Evolutionary conservation across 2,113 vertebrate species (phyloP).

Genomic region (Eublepharis macularius): DNA sequence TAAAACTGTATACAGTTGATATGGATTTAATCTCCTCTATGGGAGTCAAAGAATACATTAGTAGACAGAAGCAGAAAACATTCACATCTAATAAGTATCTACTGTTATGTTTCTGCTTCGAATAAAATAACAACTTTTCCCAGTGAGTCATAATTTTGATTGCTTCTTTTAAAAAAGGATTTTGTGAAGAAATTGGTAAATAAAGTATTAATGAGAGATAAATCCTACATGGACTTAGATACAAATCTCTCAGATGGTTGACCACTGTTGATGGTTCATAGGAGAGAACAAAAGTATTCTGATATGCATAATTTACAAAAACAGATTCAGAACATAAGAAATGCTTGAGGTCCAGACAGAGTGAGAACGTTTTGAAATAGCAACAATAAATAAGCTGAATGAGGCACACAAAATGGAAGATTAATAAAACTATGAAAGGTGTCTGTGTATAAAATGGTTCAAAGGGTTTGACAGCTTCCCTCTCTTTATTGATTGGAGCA

Average conservation of each 20-base stretch:
- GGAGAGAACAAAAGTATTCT: background rate
- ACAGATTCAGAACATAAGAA: background rate
- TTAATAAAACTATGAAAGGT: background rate
- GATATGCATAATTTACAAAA: background rate
- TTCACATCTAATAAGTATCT: background rate
- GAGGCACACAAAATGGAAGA: accelerated
- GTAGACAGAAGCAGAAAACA: background rate
- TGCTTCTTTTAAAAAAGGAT: background rate
- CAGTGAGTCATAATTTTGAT: background rate
- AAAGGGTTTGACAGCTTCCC: too few species aligned
- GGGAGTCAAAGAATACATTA: slow-evolving; percentile 1
- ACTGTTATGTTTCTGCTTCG: background rate
- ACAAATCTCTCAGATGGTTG: background rate
- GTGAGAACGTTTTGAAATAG: background rate
- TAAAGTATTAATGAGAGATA: background rate
- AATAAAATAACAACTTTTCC: background rate
- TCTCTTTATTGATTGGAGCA: too few species aligned
- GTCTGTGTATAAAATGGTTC: background rate
- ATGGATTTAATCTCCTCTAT: slow-evolving; percentile 15
- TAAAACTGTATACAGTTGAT: background rate
- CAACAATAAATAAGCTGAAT: background rate
- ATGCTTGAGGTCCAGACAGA: background rate
- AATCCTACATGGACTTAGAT: background rate
- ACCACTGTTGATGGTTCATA: background rate
- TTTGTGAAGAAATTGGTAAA: background rate